Evolutionary conservation across 2,113 vertebrate species (phyloP).

Genomic region (Stercorarius parasiticus): DNA sequence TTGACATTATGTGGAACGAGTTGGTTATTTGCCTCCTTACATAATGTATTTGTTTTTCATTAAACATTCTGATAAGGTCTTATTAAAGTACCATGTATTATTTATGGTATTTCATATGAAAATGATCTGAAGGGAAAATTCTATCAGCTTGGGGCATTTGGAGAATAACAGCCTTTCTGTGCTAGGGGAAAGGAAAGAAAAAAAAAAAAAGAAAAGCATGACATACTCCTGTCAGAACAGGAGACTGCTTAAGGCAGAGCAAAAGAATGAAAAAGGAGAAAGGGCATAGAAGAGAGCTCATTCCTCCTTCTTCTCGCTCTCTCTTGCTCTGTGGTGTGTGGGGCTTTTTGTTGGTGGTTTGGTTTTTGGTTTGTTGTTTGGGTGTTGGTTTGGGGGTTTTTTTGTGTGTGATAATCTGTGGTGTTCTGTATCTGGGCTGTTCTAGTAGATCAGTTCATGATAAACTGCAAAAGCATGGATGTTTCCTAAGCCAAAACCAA

Average conservation of each 20-base stretch:
- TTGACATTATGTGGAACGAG: conserved; percentile 29
- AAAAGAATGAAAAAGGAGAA: conserved; percentile 19
- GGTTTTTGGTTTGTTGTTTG: background rate
- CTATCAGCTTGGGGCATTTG: conserved; percentile 32
- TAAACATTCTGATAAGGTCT: conserved; percentile 76
- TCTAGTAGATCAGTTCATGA: background rate
- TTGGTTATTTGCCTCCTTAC: conserved; percentile 62
- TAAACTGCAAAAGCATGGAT: conserved; percentile 13
- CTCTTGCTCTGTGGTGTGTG: background rate
- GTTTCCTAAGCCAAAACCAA: background rate
- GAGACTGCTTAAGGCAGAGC: conserved; percentile 52
- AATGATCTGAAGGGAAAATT: conserved; percentile 63
- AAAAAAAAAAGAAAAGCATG: conserved; percentile 17
- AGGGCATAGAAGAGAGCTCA: background rate
- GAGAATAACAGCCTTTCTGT: conserved; percentile 50
- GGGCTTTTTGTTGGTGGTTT: background rate
- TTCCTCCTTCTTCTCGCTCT: background rate
- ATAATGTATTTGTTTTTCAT: conserved; percentile 77
- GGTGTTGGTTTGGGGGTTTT: background rate
- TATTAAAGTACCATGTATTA: conserved; percentile 74
- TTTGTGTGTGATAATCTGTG: background rate
- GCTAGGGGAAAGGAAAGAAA: background rate
- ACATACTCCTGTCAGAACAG: conserved; percentile 45
- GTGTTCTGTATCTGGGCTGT: background rate
- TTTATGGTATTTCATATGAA: conserved; percentile 73